phyloP scores from a whole-genome alignment of 2,888 invertebrate species.

The Celastrina argiolus region DNA sequence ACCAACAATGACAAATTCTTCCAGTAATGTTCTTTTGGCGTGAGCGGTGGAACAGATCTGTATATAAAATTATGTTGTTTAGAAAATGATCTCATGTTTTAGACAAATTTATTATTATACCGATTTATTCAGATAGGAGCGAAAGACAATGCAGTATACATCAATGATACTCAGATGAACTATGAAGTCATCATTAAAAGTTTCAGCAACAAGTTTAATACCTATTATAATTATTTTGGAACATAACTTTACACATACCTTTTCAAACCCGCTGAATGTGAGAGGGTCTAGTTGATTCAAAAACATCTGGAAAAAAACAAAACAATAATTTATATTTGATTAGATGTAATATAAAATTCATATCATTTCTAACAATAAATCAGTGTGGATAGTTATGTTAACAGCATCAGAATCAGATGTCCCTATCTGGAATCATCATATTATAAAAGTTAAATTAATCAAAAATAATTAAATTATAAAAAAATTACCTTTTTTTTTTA shows the following conservation, averaged over 20 bases:
- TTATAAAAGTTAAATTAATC: background rate
- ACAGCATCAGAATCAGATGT: conserved; percentile 67
- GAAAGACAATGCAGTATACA: conserved; percentile 44
- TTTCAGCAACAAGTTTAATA: background rate
- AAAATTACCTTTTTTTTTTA: background rate
- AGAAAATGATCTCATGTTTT: background rate
- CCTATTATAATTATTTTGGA: too few species aligned
- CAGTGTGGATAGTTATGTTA: conserved; percentile 59
- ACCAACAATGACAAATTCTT: background rate
- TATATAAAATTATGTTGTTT: background rate
- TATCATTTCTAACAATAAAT: conserved; percentile 27
- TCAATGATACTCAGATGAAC: conserved; percentile 47
- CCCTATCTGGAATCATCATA: conserved; percentile 66
- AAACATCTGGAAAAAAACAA: conserved; percentile 20
- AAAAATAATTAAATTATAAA: background rate
- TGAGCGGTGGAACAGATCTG: background rate
- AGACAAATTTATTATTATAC: background rate
- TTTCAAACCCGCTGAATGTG: background rate
- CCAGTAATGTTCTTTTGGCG: background rate
- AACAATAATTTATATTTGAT: conserved; percentile 1
- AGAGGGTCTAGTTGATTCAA: background rate
- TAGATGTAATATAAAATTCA: background rate
- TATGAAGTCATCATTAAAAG: conserved; percentile 47
- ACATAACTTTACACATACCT: background rate
- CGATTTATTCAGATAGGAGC: conserved; percentile 69